Evolutionary conservation across 2,797 vertebrate species (phyloP).

Genomic region (Tragopan temminckii): DNA sequence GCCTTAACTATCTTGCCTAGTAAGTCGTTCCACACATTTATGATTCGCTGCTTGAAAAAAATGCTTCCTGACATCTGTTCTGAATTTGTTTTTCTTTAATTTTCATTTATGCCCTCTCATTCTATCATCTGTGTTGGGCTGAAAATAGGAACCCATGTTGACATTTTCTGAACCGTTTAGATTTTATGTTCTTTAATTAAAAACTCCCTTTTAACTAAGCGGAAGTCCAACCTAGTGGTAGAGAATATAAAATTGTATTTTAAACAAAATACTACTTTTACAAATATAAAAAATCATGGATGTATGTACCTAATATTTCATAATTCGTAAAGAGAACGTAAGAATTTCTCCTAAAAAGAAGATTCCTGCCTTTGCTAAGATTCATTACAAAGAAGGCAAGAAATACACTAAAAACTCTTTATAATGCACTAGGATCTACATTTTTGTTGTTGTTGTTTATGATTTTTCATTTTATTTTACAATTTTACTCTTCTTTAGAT

Average conservation of each 20-base stretch:
- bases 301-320: neutral
- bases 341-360: neutral
- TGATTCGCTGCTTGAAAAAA: conserved; percentile 76
- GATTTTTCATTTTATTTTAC: neutral
- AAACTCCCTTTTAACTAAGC: conserved; percentile 69
- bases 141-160: conserved; percentile 85
- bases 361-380: neutral
- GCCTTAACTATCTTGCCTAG: conserved; percentile 75
- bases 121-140: conserved; percentile 84
- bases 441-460: neutral
- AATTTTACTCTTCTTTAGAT: neutral
- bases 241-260: conserved; percentile 8
- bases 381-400: neutral
- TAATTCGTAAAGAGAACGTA: neutral
- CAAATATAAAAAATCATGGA: neutral
- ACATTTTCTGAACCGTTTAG: conserved; percentile 83
- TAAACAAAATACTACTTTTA: conserved; percentile 14
- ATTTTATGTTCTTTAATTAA: conserved; percentile 85
- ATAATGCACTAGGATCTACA: neutral
- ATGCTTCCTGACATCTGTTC: conserved; percentile 84
- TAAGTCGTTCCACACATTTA: conserved; percentile 80
- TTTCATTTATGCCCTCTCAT: conserved; percentile 84
- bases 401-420: neutral
- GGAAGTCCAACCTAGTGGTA: conserved; percentile 71
- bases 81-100: conserved; percentile 84